phyloP scores from a whole-genome alignment of 2,797 vertebrate species.

The Adrianichthys oophorus region DNA sequence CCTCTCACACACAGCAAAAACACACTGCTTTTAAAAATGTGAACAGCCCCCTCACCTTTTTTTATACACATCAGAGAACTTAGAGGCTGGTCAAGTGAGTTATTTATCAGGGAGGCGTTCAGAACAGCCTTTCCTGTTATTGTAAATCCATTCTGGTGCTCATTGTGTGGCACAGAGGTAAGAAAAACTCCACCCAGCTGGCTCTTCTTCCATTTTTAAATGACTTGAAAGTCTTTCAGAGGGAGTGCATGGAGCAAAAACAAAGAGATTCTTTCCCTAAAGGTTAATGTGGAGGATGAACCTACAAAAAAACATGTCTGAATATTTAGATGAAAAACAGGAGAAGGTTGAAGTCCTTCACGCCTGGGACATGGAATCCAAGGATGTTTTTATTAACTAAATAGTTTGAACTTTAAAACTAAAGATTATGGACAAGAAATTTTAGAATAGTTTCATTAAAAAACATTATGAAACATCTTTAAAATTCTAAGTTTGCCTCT shows the following conservation, averaged over 20 bases:
- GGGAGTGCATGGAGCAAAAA: background rate
- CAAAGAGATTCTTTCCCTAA: background rate
- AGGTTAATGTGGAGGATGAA: background rate
- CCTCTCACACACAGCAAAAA: slow-evolving; percentile 5
- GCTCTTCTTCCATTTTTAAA: slow-evolving; percentile 22
- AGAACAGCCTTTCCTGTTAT: slow-evolving; percentile 57
- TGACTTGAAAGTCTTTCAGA: slow-evolving; percentile 19
- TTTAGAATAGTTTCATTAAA: too few species aligned
- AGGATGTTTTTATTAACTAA: too few species aligned
- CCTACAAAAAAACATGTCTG: too few species aligned
- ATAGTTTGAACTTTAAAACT: too few species aligned
- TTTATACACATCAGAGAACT: slow-evolving; percentile 22
- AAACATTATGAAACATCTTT: too few species aligned
- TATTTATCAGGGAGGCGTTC: slow-evolving; percentile 46
- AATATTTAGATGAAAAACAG: too few species aligned
- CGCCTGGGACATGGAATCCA: too few species aligned
- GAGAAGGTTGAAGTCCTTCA: too few species aligned
- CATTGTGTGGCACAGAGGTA: slow-evolving; percentile 35
- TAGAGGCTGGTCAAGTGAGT: slow-evolving; percentile 17
- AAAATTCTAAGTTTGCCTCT: slow-evolving; percentile 3
- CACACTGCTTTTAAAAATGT: slow-evolving; percentile 1
- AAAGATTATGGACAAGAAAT: too few species aligned
- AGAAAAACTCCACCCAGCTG: slow-evolving; percentile 34
- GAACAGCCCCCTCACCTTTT: background rate
- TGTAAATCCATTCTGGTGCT: slow-evolving; percentile 39